phyloP scores from a whole-genome alignment of 1,140 invertebrate species.

The Drosophila punjabiensis region DNA sequence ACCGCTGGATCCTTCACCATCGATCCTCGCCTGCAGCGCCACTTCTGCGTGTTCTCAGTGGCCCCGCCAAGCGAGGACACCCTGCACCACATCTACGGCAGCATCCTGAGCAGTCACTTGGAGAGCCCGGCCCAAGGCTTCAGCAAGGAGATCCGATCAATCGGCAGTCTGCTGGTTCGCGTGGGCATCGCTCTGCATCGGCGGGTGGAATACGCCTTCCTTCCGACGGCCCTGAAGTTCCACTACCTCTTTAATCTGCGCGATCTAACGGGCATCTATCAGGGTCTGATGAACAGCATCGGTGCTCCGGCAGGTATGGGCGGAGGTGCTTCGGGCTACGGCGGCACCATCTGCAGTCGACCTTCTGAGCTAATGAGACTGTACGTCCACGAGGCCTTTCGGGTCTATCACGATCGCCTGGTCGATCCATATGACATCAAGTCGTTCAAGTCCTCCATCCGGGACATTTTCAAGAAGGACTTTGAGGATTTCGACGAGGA shows the following conservation, averaged over 20 bases:
- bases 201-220: constrained; percentile 91
- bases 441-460: constrained; percentile 90
- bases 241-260: constrained; percentile 98
- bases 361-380: constrained; percentile 91
- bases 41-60: constrained; percentile 97
- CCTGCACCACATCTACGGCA: constrained; percentile 93
- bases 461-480: constrained; percentile 94
- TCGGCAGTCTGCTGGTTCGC: constrained; percentile 89
- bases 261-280: constrained; percentile 95
- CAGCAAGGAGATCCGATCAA: constrained; percentile 87
- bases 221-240: constrained; percentile 97
- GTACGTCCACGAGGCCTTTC: constrained; percentile 95
- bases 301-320: constrained; percentile 77
- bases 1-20: constrained; percentile 98
- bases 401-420: constrained; percentile 97
- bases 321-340: constrained; percentile 47
- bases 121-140: constrained; percentile 90
- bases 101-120: constrained; percentile 93
- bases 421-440: constrained; percentile 92
- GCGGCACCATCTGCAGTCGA: constrained; percentile 87
- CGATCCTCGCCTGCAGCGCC: constrained; percentile 95
- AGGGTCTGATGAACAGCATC: constrained; percentile 87
- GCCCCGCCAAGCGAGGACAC: constrained; percentile 93
- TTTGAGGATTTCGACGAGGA: constrained; percentile 92
- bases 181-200: constrained; percentile 92